Percentiles rank a stretch among this genome's conserved stretches.
Conservation (phyloP, 2,113 vertebrate genomes). For the Hyperopisus bebe region DNA sequence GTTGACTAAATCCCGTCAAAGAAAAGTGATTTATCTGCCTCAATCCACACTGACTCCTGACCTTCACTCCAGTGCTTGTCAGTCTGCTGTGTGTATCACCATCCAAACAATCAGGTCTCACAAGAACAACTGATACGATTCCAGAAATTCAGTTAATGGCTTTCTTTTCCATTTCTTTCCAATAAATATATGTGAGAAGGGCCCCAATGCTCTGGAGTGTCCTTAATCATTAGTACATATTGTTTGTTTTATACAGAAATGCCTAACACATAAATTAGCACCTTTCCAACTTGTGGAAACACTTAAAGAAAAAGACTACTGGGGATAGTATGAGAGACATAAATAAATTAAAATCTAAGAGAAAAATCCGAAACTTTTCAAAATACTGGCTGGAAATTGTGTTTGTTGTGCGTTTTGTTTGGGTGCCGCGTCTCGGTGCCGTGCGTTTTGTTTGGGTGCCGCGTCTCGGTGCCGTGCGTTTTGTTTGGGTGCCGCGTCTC, state of each 20-base stretch:
- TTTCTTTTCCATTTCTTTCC: neutral
- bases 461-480: neutral
- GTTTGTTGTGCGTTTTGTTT: neutral
- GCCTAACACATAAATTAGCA: neutral
- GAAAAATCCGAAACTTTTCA: neutral
- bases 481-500: neutral
- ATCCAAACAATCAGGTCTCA: neutral
- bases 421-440: neutral
- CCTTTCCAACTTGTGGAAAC: neutral
- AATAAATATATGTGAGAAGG: neutral
- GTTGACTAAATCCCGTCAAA: conserved; percentile 43
- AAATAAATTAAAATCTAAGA: neutral
- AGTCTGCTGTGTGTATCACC: conserved; percentile 30
- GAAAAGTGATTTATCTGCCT: conserved; percentile 44
- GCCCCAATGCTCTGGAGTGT: neutral
- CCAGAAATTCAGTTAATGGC: neutral
- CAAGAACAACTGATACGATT: neutral
- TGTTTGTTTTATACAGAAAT: neutral
- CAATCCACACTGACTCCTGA: conserved; percentile 48
- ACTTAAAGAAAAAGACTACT: neutral
- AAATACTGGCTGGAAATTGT: neutral
- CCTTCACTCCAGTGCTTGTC: conserved; percentile 28
- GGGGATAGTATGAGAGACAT: neutral
- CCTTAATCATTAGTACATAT: neutral
- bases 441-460: neutral